Base-by-base conservation (phyloP, 2,797 vertebrate species). In the Eupleurogrammus muticus region DNA sequence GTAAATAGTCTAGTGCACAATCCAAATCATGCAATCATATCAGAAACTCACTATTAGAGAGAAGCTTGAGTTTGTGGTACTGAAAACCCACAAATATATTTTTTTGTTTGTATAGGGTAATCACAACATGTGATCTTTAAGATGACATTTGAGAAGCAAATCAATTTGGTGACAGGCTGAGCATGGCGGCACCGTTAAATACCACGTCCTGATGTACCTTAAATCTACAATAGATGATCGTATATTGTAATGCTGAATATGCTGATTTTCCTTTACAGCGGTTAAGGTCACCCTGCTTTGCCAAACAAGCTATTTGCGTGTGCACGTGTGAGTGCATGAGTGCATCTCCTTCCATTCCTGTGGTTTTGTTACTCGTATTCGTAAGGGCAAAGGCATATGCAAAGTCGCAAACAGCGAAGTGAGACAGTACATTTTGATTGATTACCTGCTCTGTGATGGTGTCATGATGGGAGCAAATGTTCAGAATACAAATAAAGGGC, bases 341-440 rank as follows among this genome's bases (percentile, higher is more conserved):
- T 51, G 5, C 23, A n/a, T 64, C 23, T 11, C 8, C 19, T 11
- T 49, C 14, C 28, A 28, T 28, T 10, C 12, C 40, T 73, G 28
- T 24, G 17, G 23, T 64, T 73, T 50, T 24, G 46, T 42, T 38
- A 13, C 32, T 65, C 35, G 13, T 55, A 28, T 21, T 55, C 21
- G 21, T 58, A 13, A 66, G 21, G 40, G 20, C 51, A 70, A 74
- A 66, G 72, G 73, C 69, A 58, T 28, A 52, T 34, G 23, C n/a
- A 16, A 55, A 74, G 61, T 32, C 55, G 35, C 23, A 12, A 44
- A 46, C 16, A 46, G 6, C n/a, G 21, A 20, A 12, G 51, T 23
- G 23, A 46, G 21, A 56, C 36, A 36, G 9, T 28, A 5, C 66
- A 66, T 74, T 65, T 14, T 54, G 47, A 82, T 71, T 55, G 49